Evolutionary conservation across 2,797 vertebrate genomes (phyloP), one percentile per base, ranked within the genome.

Genomic region (Sphenodon punctatus): DNA sequence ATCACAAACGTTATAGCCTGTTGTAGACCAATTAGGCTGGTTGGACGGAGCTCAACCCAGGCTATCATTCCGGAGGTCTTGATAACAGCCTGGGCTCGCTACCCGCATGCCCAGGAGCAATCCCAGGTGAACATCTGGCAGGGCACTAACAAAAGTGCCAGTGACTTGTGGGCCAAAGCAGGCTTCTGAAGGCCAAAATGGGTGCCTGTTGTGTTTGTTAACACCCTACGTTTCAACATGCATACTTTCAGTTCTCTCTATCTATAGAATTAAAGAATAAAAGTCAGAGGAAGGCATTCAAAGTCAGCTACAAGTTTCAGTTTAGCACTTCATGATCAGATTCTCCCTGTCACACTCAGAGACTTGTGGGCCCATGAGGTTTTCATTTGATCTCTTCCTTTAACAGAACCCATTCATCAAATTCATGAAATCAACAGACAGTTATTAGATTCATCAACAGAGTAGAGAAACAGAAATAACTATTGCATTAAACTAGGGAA

Each of bases 301-400:
- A 65, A 72, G 8, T 15, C 36, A 75, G 46, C 2, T 45, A 30
- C 5, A 55, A 38, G 58, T 55, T 36, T 67, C 65, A 77, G 43
- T 20, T 45, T 48, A 51, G 41, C 8, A 30, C 43, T 67, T 20
- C 1, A 1, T 32, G 20, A 45, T 20, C 20, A 55, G 25, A 69
- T 69, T 90, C 32, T 32, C 11, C 34, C 43, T 72, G 56, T 61
- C 30, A 61, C 36, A 49, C 59, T 43, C 49, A 75, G 72, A 82
- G 15, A 43, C 48, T n/a, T 65, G 60, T 53, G 83, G 71, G 42
- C 16, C 48, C 53, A 46, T 38, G 32, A 72, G 30, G 19, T 85
- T 80, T 76, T 58, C n/a, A 55, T 92, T 91, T 86, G 71, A 87
- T 92, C 58, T 84, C 5, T 43, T 84, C 42, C 64, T 58, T 58